Conservation (phyloP, 2,888 invertebrate genomes). For the Euzetes globulus region DNA sequence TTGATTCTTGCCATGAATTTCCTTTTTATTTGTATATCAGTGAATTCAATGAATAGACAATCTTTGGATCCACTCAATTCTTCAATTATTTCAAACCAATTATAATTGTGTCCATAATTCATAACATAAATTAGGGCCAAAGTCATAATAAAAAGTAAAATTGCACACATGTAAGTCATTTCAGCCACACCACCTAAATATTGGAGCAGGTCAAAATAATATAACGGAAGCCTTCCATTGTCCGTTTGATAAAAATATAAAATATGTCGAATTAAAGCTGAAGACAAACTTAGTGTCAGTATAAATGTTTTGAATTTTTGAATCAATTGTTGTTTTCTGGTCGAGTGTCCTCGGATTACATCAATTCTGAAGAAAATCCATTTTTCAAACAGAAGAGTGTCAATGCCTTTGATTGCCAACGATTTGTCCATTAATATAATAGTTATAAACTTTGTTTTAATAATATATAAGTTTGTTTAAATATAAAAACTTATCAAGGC, state of each 20-base stretch:
- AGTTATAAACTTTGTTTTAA: too few species aligned
- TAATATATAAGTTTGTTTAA: too few species aligned
- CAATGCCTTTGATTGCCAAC: neutral
- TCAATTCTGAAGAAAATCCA: neutral
- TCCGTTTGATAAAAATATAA: neutral
- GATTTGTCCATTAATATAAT: too few species aligned
- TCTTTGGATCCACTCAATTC: neutral
- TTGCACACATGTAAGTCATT: neutral
- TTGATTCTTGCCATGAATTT: too few species aligned
- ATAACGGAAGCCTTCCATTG: neutral
- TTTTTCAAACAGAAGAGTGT: neutral
- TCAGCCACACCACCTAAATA: neutral
- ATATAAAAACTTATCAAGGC: too few species aligned
- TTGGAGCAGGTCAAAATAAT: neutral
- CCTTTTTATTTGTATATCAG: neutral
- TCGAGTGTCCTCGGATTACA: neutral
- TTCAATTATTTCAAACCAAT: neutral
- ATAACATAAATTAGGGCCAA: neutral
- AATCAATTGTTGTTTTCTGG: neutral
- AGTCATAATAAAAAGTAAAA: neutral
- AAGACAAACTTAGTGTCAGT: neutral
- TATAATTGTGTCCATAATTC: neutral
- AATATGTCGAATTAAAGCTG: neutral
- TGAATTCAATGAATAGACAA: neutral
- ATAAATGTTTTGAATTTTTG: neutral